Evolutionary conservation across 2,888 invertebrate genomes (phyloP), one percentile per base, ranked within the genome.

Genomic region (Polyploca ridens): DNA sequence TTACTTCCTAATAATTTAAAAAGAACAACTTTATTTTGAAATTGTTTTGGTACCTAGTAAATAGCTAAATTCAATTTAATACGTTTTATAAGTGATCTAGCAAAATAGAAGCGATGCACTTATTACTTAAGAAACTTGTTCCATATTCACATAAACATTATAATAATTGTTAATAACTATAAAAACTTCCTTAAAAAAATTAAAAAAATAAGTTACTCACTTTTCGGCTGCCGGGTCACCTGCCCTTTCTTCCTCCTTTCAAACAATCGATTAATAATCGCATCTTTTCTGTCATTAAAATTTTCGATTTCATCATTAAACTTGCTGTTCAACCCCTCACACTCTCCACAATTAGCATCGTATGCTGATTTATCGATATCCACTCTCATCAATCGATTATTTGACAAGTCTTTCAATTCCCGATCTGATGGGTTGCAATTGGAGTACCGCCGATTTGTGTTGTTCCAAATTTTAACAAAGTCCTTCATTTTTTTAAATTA

Each of bases 401-500:
- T 83, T 1, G 89, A 71, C 5, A 91, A 72, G 14, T 93, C 93
- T 62, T 86, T 78, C 19, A 91, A 66, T 66, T 93, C 93, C 16
- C 87, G 75, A 14, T 88, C 90, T 69, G 79, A 0, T 88, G 85
- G 77, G 92, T 95, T 59, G 95, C 95, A 35, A 93, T 61, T 88
- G 44, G 95, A 94, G 77, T 96, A 96, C 16, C 94, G 93, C 64
- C 94, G 88, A 4, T 94, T 92, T 62, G 95, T 85, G 41, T 89
- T 87, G 63, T 88, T 94, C 95, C 95, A 96, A 73, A 96, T 94
- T 86, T 95, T 94, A 73, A 92, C 89, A 19, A 96, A 83, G 74
- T 96, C 96, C 88, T 96, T 96, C 96, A 96, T 96, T 73, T 78
- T 87, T 67, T 5, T 10, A 16, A 49, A 16, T 4, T 3, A 14